phyloP scores from a whole-genome alignment of 2,888 invertebrate species.

The Cryptophagus acutangulus region DNA sequence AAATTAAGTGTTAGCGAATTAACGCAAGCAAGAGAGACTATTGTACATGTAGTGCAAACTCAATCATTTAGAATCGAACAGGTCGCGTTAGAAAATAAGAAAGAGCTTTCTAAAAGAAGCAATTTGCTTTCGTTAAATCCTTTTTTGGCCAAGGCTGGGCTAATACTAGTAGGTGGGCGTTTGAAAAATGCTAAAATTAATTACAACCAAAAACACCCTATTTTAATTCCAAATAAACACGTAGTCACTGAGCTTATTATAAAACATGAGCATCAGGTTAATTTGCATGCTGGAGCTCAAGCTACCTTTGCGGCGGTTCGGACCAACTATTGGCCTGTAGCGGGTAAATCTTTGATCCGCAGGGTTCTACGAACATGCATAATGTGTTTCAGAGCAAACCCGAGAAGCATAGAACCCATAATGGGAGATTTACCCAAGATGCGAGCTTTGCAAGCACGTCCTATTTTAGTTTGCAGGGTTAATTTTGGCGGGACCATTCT shows the following conservation, averaged over 20 bases:
- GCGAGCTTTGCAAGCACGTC: not conserved
- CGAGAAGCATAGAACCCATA: not conserved
- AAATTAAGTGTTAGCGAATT: not conserved
- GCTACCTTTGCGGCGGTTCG: not conserved
- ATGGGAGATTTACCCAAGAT: not conserved
- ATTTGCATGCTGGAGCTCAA: not conserved
- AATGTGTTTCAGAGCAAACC: not conserved
- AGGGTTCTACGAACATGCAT: not conserved
- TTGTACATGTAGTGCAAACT: not conserved
- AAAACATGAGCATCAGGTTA: not conserved
- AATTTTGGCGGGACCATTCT: not conserved
- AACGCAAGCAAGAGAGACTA: not conserved
- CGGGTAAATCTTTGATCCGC: not conserved
- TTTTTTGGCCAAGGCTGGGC: not conserved
- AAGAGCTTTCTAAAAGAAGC: not conserved
- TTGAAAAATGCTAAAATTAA: not conserved
- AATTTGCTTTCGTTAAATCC: not conserved
- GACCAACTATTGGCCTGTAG: not conserved
- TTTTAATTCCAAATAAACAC: not conserved
- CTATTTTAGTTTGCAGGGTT: not conserved
- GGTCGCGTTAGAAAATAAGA: not conserved
- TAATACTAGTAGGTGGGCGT: not conserved
- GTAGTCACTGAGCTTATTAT: not conserved
- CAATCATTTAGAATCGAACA: not conserved
- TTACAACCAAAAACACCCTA: not conserved